Evolutionary conservation across 2,113 vertebrate genomes (phyloP), one percentile per base, ranked within the genome.

Genomic region (Bos javanicus): DNA sequence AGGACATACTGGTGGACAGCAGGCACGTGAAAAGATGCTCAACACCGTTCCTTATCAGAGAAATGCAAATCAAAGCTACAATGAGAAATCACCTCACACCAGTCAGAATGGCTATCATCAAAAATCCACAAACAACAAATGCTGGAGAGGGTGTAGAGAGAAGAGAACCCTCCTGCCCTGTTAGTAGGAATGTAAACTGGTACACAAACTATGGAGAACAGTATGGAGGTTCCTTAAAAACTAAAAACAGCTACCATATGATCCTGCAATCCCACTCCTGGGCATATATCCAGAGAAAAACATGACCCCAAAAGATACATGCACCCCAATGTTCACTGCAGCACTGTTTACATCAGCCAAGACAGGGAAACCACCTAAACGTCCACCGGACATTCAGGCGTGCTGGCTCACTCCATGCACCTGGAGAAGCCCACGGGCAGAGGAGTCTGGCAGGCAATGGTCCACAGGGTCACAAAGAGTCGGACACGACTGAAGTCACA

Each of bases 351-450:
- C 39, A 26, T 7, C 23, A 76, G 71, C 39, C 39, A 7, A 43
- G 71, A 76, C 12, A 26, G 6, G 23, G 39, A 14, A 3, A 43
- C 71, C 12, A 43, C 39, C 71, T 76, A 14, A 43, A 14, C 1
- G 3, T 26, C 39, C 23, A 43, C 3, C 7, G 12, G 36, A 23
- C 36, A 3, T 39, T 39, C 5, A 74, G n/a, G 39, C 39, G 1
- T 43, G 71, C 36, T 1, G 2, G 23, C 39, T 43, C 6, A 26
- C 23, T 26, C 36, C 1, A 0, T 5, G 36, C 0, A 1, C 71
- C 39, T 15, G 71, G 12, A 76, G 23, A 43, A 26, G 14, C 71
- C 12, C 1, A 43, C 2, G 1, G 39, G 23, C 71, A 76, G 71
- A 43, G 23, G 7, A 26, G 21, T 43, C 71, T 43, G 39, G 39